These are phyloP conservation scores for Sminthurides aquaticus DNA, from an alignment of 2,888 invertebrate species.

Conservation along the genomic window DNA sequence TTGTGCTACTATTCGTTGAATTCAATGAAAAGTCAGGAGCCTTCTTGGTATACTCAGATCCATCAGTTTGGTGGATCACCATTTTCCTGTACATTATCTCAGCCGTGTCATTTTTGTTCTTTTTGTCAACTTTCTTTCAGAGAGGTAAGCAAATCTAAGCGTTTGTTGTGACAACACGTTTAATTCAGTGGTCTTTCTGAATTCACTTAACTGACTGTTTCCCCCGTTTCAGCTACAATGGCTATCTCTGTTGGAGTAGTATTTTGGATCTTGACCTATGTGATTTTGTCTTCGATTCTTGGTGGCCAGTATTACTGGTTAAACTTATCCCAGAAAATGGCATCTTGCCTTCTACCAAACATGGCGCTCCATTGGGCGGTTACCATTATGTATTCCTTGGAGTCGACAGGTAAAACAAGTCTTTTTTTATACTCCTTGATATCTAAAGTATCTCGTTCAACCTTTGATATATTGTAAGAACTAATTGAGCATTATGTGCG, in stretches of 20 bases:
- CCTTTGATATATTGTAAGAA: neutral
- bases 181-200: neutral
- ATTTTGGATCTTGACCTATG: conserved; percentile 44
- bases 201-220: neutral
- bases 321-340: conserved; percentile 37
- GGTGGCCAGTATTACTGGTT: conserved; percentile 34
- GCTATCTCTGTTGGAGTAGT: conserved; percentile 44
- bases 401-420: conserved; percentile 40
- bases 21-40: conserved; percentile 36
- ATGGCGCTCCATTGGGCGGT: conserved; percentile 44
- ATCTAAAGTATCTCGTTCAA: too few species aligned
- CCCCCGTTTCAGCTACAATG: conserved; percentile 44
- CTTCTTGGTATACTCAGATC: conserved; percentile 32
- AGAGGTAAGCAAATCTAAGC: conserved; percentile 48
- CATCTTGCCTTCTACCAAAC: conserved; percentile 44
- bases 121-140: conserved; percentile 48
- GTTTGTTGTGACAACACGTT: neutral
- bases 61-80: conserved; percentile 46
- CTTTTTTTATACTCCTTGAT: neutral
- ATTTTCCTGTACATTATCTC: conserved; percentile 47
- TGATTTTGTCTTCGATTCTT: conserved; percentile 35
- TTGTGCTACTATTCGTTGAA: conserved; percentile 45
- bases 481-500: neutral
- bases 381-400: conserved; percentile 42
- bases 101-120: conserved; percentile 48